phyloP scores from a whole-genome alignment of 92 coral and sea anemone species.

The Micromussa lordhowensis region DNA sequence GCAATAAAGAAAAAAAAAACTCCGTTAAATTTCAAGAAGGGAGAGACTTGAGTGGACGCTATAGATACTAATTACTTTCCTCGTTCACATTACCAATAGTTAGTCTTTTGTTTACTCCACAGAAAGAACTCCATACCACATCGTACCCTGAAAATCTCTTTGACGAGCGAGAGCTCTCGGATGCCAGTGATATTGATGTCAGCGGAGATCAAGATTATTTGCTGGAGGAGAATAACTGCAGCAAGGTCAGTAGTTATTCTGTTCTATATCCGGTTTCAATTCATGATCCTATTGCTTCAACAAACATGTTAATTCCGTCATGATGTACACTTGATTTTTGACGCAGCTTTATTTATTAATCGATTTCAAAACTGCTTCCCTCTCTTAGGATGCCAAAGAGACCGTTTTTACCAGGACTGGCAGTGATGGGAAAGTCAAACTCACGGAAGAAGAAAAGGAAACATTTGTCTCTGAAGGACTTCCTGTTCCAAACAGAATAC shows the following conservation, averaged over 20 bases:
- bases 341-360: not conserved
- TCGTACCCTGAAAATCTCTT: slow-evolving; percentile 15
- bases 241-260: slow-evolving; percentile 1
- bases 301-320: not conserved
- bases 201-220: slow-evolving; percentile 30
- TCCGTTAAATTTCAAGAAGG: not conserved
- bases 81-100: not conserved
- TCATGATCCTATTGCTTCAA: not conserved
- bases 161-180: slow-evolving; percentile 27
- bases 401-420: not conserved
- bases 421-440: slow-evolving; percentile 14
- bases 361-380: not conserved
- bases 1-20: too few relatives aligned
- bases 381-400: not conserved
- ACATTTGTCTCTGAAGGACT: slow-evolving; percentile 70
- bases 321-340: not conserved
- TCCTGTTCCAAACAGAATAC: slow-evolving; percentile 66
- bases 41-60: not conserved
- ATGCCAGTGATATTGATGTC: slow-evolving; percentile 34
- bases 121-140: slow-evolving; percentile 15
- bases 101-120: not conserved
- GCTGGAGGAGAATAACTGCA: not conserved
- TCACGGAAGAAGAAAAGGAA: slow-evolving; percentile 71
- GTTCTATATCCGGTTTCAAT: not conserved
- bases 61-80: not conserved